Percentiles rank a stretch among this genome's conserved stretches.
These are phyloP conservation scores for Mythimna vitellina DNA, from an alignment of 2,888 invertebrate genomes.

Conservation along the genomic window DNA sequence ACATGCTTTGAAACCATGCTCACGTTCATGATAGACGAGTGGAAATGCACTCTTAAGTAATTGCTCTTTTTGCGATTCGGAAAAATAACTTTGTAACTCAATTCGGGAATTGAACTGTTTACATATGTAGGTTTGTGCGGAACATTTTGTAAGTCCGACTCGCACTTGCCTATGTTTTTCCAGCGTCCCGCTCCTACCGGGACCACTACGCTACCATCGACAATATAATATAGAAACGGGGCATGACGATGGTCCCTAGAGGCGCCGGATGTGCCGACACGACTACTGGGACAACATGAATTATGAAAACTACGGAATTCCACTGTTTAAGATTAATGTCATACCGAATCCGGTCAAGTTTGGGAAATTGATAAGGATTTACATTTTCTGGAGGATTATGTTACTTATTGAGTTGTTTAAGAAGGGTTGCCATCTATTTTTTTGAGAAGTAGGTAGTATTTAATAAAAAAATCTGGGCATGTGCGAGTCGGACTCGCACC, in stretches of 20 bases:
- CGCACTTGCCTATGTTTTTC: background rate
- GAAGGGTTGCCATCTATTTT: too few species aligned
- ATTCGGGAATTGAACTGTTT: too few species aligned
- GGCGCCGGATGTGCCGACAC: constrained; percentile 60
- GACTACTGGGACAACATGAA: constrained; percentile 53
- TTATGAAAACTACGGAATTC: constrained; percentile 59
- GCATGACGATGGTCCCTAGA: constrained; percentile 44
- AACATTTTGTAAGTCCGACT: too few species aligned
- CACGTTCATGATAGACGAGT: too few species aligned
- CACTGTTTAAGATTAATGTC: constrained; percentile 41
- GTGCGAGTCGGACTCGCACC: too few species aligned
- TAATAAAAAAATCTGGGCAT: too few species aligned
- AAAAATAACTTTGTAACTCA: too few species aligned
- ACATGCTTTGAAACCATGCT: too few species aligned
- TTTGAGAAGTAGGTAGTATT: too few species aligned
- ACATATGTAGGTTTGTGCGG: too few species aligned
- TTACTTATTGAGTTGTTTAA: background rate
- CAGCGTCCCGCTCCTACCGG: background rate
- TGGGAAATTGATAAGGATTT: constrained; percentile 1
- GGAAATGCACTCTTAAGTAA: too few species aligned
- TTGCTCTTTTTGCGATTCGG: too few species aligned
- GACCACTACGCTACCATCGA: constrained; percentile 1
- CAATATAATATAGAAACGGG: constrained; percentile 39
- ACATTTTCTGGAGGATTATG: background rate
- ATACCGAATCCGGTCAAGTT: constrained; percentile 15